Evolutionary conservation across 2,888 invertebrate genomes (phyloP).

Genomic region (Abrostola triplasia): DNA sequence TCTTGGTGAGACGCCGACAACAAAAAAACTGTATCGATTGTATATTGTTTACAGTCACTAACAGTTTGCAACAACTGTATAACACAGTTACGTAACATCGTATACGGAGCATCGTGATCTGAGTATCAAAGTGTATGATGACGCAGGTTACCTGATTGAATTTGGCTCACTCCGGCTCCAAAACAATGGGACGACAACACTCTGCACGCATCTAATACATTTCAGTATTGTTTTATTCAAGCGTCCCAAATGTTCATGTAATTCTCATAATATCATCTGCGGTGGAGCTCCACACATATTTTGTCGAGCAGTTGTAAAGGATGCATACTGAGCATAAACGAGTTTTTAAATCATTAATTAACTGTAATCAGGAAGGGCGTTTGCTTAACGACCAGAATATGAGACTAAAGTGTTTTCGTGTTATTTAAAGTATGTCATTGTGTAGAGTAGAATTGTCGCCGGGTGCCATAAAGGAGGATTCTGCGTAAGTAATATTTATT

Average conservation of each 20-base stretch:
- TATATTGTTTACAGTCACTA: constrained; percentile 50
- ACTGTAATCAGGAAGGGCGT: constrained; percentile 52
- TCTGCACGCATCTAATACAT: constrained; percentile 23
- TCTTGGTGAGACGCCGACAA: constrained; percentile 43
- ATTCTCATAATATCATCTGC: constrained; percentile 12
- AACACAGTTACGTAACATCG: constrained; percentile 46
- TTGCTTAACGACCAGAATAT: constrained; percentile 40
- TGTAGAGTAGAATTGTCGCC: constrained; percentile 26
- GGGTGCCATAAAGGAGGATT: constrained; percentile 25
- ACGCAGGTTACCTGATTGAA: constrained; percentile 43
- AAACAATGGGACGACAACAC: constrained; percentile 30
- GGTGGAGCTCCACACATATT: constrained; percentile 6
- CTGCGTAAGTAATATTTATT: constrained; percentile 38
- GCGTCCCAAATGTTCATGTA: constrained; percentile 4
- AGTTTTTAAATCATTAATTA: constrained; percentile 51
- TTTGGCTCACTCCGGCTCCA: constrained; percentile 29
- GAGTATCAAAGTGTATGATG: constrained; percentile 33
- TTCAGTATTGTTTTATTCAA: constrained; percentile 18
- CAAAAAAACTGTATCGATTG: constrained; percentile 55
- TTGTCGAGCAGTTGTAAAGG: constrained; percentile 16
- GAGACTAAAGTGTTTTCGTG: constrained; percentile 32
- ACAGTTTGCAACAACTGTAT: constrained; percentile 38
- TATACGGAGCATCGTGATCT: constrained; percentile 31
- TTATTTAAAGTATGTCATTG: constrained; percentile 24
- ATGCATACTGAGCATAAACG: constrained; percentile 30